Evolutionary conservation across 2,113 vertebrate genomes (phyloP), one percentile per base, ranked within the genome.

Genomic region (Misgurnus anguillicaudatus): DNA sequence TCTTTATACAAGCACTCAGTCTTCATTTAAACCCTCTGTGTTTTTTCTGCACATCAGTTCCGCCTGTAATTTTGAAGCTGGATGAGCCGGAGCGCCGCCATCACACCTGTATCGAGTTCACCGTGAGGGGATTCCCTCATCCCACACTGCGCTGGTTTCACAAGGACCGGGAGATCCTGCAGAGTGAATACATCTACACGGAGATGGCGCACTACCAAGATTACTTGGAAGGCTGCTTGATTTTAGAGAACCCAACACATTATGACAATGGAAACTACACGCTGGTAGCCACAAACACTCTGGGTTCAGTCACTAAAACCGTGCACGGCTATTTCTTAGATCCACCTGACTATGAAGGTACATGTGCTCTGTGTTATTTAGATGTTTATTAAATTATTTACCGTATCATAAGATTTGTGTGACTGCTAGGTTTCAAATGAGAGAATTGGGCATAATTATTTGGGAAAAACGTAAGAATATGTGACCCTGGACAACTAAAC

Each of bases 251-350:
- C 85, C 97, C 98, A 24, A 98, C 98, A 0, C 97, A 99, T 89
- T 94, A 95, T 85, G 95, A 99, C 91, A 99, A 99, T 0, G 98
- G 98, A 81, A 97, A 99, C 93, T 99, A 99, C 88, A 99, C 98
- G 0, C 94, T 99, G 48, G 91, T 97, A 81, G 97, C 96, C 68
- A 94, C 91, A 83, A 99, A 99, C 89, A 86, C 91, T 0, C 84
- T 99, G 82, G 98, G 97, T 65, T 93, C 92, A 0, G 95, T 94
- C 88, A 94, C 92, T 75, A 96, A 98, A 91, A 97, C 96, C 0
- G 94, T 99, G 85, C 94, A 92, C 2, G 97, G 95, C 62, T 95
- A 98, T 87, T 99, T 99, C 88, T 94, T 99, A 79, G 88, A 91
- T 60, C 95, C 95, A 0, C 87, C 90, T 5, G 77, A 61, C 0